A percentile compares a stretch with the other conserved stretches of the same genome.
Evolutionary conservation across 2,888 invertebrate genomes (phyloP).

Genomic region (Mesopsocus fuscifrons): DNA sequence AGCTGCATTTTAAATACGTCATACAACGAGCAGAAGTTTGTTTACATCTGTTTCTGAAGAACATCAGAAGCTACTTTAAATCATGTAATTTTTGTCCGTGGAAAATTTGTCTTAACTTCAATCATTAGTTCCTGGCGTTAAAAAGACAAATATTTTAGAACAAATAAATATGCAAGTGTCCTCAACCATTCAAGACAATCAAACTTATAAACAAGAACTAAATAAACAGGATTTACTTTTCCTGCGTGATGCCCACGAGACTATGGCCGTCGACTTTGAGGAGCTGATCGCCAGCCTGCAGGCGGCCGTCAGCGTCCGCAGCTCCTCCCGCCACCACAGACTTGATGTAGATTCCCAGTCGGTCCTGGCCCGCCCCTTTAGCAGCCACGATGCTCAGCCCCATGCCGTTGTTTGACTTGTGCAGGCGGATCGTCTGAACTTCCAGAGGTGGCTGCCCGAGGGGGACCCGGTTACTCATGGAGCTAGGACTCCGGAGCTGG

Average conservation of each 20-base stretch:
- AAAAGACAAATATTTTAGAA: conserved; percentile 11
- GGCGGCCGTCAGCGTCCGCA: conserved; percentile 79
- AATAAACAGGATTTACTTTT: conserved; percentile 39
- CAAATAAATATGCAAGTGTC: not conserved
- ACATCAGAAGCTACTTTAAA: too few relatives aligned
- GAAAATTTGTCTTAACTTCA: too few relatives aligned
- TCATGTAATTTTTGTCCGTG: too few relatives aligned
- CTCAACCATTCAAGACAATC: too few relatives aligned
- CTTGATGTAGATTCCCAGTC: conserved; percentile 95
- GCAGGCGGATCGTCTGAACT: conserved; percentile 67
- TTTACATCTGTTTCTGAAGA: too few relatives aligned
- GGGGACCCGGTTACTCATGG: conserved; percentile 33
- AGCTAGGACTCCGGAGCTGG: conserved; percentile 42
- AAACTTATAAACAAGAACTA: not conserved
- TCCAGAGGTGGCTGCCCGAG: conserved; percentile 40
- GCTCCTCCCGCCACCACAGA: conserved; percentile 91
- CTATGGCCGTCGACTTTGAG: conserved; percentile 93
- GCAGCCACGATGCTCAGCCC: conserved; percentile 98
- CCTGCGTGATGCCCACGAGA: conserved; percentile 66
- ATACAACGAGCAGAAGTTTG: too few relatives aligned
- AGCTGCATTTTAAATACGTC: too few relatives aligned
- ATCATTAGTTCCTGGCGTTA: too few relatives aligned
- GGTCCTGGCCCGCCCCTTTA: conserved; percentile 64
- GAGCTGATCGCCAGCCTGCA: conserved; percentile 94
- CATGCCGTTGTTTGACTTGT: conserved; percentile 92